These are phyloP conservation scores for Euthynnus affinis DNA, from an alignment of 2,797 vertebrate species.

Conservation along the genomic window DNA sequence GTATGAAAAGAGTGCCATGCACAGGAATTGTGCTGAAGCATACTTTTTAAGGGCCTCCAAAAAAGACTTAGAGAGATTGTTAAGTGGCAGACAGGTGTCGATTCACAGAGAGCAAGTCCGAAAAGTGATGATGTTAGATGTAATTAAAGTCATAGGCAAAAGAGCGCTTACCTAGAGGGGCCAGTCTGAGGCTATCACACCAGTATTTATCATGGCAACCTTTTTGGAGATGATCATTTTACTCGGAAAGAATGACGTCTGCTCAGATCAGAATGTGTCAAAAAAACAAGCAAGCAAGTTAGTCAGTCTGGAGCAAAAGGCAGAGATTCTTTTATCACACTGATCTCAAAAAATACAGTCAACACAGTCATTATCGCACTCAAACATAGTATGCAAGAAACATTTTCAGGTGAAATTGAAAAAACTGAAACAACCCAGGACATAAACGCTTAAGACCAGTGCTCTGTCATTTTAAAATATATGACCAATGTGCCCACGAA, in stretches of 20 bases:
- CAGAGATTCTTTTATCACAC: background rate
- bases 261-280: background rate
- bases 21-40: background rate
- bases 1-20: background rate
- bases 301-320: background rate
- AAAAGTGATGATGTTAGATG: background rate
- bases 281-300: background rate
- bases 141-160: background rate
- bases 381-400: background rate
- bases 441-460: constrained; percentile 3
- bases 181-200: background rate
- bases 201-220: background rate
- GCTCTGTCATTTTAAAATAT: constrained; percentile 2
- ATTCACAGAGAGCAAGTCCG: background rate
- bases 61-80: background rate
- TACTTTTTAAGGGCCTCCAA: background rate
- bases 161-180: background rate
- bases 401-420: background rate
- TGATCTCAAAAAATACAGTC: constrained; percentile 10
- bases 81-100: background rate
- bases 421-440: constrained; percentile 18
- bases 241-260: background rate
- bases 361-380: constrained; percentile 4
- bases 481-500: background rate
- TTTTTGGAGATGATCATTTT: background rate